Evolutionary conservation across 2,797 vertebrate genomes (phyloP).

Genomic region (Lagocephalus sceleratus): DNA sequence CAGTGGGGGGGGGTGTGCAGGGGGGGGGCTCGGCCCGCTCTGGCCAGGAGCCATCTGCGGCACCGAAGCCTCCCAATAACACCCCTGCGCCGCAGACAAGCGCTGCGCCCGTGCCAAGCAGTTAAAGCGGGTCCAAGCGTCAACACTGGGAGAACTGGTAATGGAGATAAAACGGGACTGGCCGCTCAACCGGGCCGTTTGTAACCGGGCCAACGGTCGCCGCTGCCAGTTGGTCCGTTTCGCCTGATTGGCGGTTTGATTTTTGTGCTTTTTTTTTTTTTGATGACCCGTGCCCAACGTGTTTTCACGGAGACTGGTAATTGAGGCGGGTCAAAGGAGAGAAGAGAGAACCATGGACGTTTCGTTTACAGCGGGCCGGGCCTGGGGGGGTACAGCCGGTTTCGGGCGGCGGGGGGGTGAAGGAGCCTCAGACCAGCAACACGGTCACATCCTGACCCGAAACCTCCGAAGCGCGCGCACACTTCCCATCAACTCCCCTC

Average conservation of each 20-base stretch:
- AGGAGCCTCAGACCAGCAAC: too few relatives aligned
- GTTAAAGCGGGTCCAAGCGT: conserved; percentile 8
- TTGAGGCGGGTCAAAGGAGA: too few relatives aligned
- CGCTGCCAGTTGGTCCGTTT: conserved; percentile 1
- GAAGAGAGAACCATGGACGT: too few relatives aligned
- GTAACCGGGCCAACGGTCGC: neutral
- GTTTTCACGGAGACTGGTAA: too few relatives aligned
- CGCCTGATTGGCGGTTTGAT: conserved; percentile 16
- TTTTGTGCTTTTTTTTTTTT: neutral
- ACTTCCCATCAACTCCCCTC: too few relatives aligned
- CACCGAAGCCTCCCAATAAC: conserved; percentile 57
- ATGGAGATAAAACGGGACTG: neutral
- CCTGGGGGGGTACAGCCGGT: too few relatives aligned
- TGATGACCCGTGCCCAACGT: too few relatives aligned
- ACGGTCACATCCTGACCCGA: too few relatives aligned
- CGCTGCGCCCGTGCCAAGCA: conserved; percentile 16
- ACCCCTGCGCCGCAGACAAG: conserved; percentile 41
- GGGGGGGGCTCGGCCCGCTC: conserved; percentile 51
- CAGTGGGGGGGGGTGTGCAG: too few relatives aligned
- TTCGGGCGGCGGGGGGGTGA: too few relatives aligned
- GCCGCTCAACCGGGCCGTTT: conserved; percentile 2
- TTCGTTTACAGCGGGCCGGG: too few relatives aligned
- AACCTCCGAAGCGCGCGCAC: too few relatives aligned
- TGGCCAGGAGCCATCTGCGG: conserved; percentile 51
- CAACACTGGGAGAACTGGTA: neutral